Evolutionary conservation across 2,797 vertebrate species (phyloP).

Genomic region (Pempheris klunzingeri): DNA sequence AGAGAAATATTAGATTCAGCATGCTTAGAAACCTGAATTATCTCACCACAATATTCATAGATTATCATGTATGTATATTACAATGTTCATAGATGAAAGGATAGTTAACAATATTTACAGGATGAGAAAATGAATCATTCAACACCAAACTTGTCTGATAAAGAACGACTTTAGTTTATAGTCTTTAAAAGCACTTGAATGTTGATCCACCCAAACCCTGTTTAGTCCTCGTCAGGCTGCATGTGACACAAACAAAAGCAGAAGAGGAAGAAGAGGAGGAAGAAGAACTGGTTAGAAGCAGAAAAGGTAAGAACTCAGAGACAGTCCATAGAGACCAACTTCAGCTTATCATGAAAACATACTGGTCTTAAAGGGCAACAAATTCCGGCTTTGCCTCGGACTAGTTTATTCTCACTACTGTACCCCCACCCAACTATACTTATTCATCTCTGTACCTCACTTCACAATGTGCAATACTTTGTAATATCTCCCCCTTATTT

Average conservation of each 20-base stretch:
- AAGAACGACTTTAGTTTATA: background rate
- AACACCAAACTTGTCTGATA: background rate
- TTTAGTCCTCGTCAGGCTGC: conserved; percentile 93
- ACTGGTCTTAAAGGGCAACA: background rate
- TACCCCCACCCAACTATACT: background rate
- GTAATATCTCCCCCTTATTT: too few species aligned
- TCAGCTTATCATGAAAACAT: background rate
- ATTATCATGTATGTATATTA: background rate
- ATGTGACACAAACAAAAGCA: conserved; percentile 79
- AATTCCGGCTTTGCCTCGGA: background rate
- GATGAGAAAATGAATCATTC: background rate
- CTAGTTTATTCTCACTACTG: background rate
- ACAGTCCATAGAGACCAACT: background rate
- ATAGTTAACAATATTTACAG: conserved; percentile 3
- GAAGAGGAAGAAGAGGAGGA: conserved; percentile 35
- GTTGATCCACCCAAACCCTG: conserved; percentile 39
- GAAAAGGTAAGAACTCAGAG: background rate
- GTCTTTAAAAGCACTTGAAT: conserved; percentile 25
- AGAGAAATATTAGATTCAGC: conserved; percentile 38
- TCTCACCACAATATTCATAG: conserved; percentile 8
- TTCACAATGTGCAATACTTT: too few species aligned
- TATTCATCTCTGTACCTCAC: too few species aligned
- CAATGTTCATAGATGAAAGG: background rate
- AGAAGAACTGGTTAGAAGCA: conserved; percentile 25
- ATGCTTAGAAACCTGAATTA: conserved; percentile 53